These are phyloP conservation scores for Iselma pallidipennis DNA, from an alignment of 2,888 invertebrate species.

Conservation along the genomic window DNA sequence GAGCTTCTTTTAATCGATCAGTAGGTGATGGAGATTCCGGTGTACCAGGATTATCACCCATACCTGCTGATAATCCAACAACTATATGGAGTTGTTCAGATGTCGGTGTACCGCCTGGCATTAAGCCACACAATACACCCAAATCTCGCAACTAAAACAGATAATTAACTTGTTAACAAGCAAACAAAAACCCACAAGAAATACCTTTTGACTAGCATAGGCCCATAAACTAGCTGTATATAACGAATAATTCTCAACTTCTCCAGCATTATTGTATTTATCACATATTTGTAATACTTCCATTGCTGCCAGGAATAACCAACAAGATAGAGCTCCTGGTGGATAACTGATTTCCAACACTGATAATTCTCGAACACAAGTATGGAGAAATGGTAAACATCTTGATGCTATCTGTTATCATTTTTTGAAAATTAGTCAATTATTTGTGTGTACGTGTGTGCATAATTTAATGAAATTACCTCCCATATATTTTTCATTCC, in stretches of 20 bases:
- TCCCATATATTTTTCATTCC: slow-evolving; percentile 78
- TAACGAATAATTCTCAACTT: slow-evolving; percentile 76
- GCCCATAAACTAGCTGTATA: slow-evolving; percentile 88
- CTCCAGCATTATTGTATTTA: slow-evolving; percentile 66
- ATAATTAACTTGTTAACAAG: too few species aligned
- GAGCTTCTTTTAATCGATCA: slow-evolving; percentile 84
- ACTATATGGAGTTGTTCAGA: slow-evolving; percentile 90
- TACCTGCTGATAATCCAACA: slow-evolving; percentile 87
- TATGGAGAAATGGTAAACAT: slow-evolving; percentile 87
- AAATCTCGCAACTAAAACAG: slow-evolving; percentile 72
- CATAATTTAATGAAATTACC: slow-evolving; percentile 56
- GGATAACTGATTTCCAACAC: slow-evolving; percentile 79
- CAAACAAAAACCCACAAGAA: too few species aligned
- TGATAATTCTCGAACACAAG: slow-evolving; percentile 81
- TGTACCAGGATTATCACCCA: slow-evolving; percentile 73
- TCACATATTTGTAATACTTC: slow-evolving; percentile 84
- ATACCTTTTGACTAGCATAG: slow-evolving; percentile 69
- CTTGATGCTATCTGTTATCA: slow-evolving; percentile 75
- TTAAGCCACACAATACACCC: slow-evolving; percentile 87
- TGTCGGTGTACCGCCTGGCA: slow-evolving; percentile 79
- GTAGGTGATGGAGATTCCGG: slow-evolving; percentile 65
- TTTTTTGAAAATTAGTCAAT: background rate
- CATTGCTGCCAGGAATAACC: slow-evolving; percentile 90
- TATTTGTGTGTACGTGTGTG: background rate
- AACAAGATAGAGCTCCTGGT: slow-evolving; percentile 85